Percentiles rank a stretch among this genome's conserved stretches.
These are phyloP conservation scores for Rhea americana DNA, from an alignment of 2,113 vertebrate genomes.

Conservation along the genomic window DNA sequence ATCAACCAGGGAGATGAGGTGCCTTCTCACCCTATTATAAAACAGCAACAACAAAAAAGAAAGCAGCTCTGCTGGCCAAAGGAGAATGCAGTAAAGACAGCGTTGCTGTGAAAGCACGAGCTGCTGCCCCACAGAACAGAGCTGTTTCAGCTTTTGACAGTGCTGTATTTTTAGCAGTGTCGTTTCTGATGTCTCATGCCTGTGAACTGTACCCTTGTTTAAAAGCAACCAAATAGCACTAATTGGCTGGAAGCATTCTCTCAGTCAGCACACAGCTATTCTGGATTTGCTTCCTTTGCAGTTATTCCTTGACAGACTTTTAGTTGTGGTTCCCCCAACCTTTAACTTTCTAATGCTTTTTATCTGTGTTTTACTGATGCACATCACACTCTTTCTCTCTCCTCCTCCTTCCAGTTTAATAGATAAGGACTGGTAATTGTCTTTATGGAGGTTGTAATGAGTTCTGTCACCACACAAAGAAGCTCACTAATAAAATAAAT, in stretches of 20 bases:
- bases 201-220: not conserved
- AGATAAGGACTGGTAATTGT: constrained; percentile 75
- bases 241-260: not conserved
- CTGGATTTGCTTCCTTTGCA: constrained; percentile 23
- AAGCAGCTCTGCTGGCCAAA: not conserved
- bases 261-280: not conserved
- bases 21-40: not conserved
- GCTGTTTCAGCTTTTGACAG: not conserved
- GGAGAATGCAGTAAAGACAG: not conserved
- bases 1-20: not conserved
- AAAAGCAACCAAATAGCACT: not conserved
- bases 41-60: not conserved
- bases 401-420: constrained; percentile 52
- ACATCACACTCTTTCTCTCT: constrained; percentile 14
- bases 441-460: constrained; percentile 76
- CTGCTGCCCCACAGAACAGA: not conserved
- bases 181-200: not conserved
- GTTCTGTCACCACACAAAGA: constrained; percentile 77
- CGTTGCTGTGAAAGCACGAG: not conserved
- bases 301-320: constrained; percentile 40
- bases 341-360: not conserved
- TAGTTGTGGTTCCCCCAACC: not conserved
- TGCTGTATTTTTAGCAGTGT: not conserved
- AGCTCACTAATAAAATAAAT: constrained; percentile 79
- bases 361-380: constrained; percentile 30